Evolutionary conservation across 1,140 invertebrate species (phyloP), one percentile per base, ranked within the genome.

Genomic region (Drosophila rhopaloa): DNA sequence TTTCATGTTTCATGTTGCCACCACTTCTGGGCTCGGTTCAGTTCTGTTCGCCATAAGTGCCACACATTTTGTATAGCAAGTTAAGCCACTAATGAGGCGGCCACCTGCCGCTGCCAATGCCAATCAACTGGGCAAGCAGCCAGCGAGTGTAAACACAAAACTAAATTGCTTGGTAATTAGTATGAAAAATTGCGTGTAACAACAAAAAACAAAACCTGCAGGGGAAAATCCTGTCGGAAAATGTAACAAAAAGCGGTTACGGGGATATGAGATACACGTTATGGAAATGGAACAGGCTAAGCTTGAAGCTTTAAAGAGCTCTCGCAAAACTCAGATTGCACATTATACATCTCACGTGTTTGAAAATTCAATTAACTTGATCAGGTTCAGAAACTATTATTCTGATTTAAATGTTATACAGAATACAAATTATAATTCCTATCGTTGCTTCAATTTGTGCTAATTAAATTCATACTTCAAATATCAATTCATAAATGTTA

Each of bases 111-210:
- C 76, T 88, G 83, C 72, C 72, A 76, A 76, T 67, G 73, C 73
- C 73, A 76, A 76, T 76, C 73, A 76, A 76, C 73, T 76, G 73
- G 73, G 73, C 73, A 65, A 48, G 55, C 73, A 44, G 73, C 72
- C 73, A 51, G 53, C 47, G 68, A 72, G 66, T 83, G 80, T 74
- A 89, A 89, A 88, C 79, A 88, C 84, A 82, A 83, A 88, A 89
- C 83, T 88, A 88, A 88, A 88, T 89, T 88, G 83, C 83, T 88
- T 89, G 71, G 83, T 88, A 88, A 88, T 88, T 88, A 88, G 83
- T 88, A 79, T 83, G 79, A 89, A 83, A 88, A 89, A 88, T 82
- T 86, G 83, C 72, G 82, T 82, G 46, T 37, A 76, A 66, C 71
- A 75, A 43, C 48, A 67, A 54, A n/a, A 41, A 76, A 50, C 29